Conservation (phyloP, 2,888 invertebrate species). For the Heterodera filipjevi region DNA sequence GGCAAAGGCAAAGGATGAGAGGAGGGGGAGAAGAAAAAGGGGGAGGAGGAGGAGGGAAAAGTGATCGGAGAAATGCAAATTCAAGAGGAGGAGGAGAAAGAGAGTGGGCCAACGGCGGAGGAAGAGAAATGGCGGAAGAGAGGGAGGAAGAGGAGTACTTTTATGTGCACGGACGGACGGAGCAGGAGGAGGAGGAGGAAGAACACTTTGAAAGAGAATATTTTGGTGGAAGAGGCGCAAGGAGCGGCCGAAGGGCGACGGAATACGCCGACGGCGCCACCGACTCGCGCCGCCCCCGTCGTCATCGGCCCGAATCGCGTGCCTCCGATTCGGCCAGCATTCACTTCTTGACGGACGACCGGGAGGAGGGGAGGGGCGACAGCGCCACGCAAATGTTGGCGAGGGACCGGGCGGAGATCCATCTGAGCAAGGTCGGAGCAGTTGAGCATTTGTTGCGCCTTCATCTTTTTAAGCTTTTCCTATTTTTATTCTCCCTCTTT, state of each 20-base stretch:
- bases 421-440: background rate
- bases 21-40: background rate
- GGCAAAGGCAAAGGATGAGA: background rate
- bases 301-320: conserved; percentile 41
- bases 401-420: background rate
- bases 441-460: background rate
- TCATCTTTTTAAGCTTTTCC: background rate
- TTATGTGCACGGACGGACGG: too few relatives aligned
- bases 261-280: background rate
- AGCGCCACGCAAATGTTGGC: background rate
- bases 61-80: conserved; percentile 1
- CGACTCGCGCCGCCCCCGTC: conserved; percentile 6
- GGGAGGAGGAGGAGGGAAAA: background rate
- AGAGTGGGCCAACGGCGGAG: background rate
- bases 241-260: too few relatives aligned
- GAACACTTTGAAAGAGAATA: too few relatives aligned
- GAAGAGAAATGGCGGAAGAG: background rate
- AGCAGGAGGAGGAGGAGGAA: too few relatives aligned
- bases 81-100: background rate
- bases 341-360: conserved; percentile 61
- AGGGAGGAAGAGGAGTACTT: background rate
- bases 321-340: conserved; percentile 61
- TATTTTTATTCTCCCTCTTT: background rate
- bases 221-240: too few relatives aligned
- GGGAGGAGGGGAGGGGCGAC: conserved; percentile 38